Conservation (phyloP, 2,888 invertebrate species). For the Caenorhabditis auriculariae region DNA sequence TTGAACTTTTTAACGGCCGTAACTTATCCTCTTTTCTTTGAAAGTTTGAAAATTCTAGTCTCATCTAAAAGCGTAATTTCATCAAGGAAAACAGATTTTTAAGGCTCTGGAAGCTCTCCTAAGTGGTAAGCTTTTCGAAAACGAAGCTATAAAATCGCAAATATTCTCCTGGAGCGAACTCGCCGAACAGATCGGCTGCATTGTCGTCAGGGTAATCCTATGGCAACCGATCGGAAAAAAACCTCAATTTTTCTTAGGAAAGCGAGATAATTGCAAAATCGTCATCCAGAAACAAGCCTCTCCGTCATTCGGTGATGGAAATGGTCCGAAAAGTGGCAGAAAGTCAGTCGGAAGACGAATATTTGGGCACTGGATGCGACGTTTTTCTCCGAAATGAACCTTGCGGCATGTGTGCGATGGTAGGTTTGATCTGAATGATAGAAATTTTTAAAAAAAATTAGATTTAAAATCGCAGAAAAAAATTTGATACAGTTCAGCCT, state of each 20-base stretch:
- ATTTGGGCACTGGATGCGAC: constrained; percentile 18
- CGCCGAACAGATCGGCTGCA: constrained; percentile 7
- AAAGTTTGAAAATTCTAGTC: no score
- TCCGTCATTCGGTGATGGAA: constrained; percentile 14
- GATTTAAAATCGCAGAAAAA: no score
- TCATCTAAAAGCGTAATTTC: no score
- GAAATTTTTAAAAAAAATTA: no score
- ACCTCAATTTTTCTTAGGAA: not conserved
- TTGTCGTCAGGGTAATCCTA: constrained; percentile 11
- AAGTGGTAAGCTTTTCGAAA: constrained; percentile 10
- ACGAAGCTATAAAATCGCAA: constrained; percentile 5
- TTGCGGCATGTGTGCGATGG: constrained; percentile 21
- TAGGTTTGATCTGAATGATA: not conserved
- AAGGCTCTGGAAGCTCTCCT: constrained; percentile 17
- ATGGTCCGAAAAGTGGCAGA: constrained; percentile 9
- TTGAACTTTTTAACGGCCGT: no score
- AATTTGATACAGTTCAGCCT: no score
- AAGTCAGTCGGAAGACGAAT: constrained; percentile 5
- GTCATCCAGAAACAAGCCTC: not conserved
- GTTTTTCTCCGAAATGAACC: constrained; percentile 11
- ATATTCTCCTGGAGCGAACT: constrained; percentile 11
- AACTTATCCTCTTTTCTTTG: no score
- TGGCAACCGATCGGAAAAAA: not conserved
- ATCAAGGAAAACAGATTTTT: no score
- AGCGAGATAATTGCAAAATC: not conserved